These are phyloP conservation scores for Plotosus lineatus DNA, from an alignment of 2,113 vertebrate genomes.

Conservation along the genomic window DNA sequence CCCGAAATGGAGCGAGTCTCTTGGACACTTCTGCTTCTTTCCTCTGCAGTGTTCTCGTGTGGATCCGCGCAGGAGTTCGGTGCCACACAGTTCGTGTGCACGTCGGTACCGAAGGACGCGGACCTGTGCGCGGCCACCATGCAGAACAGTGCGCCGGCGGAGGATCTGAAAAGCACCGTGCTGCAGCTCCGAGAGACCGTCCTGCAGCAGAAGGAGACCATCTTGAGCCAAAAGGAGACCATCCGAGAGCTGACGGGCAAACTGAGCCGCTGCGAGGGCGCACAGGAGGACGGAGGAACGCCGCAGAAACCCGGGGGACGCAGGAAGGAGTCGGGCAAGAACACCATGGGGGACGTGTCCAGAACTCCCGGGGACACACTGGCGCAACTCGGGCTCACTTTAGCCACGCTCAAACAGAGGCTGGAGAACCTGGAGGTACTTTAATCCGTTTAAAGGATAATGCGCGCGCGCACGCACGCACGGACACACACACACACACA, in stretches of 20 bases:
- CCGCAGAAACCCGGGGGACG: conserved; percentile 26
- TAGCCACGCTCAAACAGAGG: conserved; percentile 91
- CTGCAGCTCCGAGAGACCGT: conserved; percentile 94
- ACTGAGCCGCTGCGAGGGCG: conserved; percentile 90
- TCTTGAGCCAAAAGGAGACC: conserved; percentile 92
- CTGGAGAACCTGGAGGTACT: conserved; percentile 94
- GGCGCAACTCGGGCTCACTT: conserved; percentile 91
- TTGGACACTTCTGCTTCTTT: conserved; percentile 77
- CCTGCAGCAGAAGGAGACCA: conserved; percentile 95
- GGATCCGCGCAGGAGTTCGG: conserved; percentile 80
- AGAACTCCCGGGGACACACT: conserved; percentile 90
- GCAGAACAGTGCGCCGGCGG: conserved; percentile 84
- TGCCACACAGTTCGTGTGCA: conserved; percentile 94
- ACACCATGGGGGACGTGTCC: conserved; percentile 93
- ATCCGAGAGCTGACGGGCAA: conserved; percentile 93
- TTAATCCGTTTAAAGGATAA: not conserved
- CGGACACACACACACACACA: conserved; percentile 5
- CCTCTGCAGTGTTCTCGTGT: conserved; percentile 55
- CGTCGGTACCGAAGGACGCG: conserved; percentile 94
- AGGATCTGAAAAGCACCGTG: conserved; percentile 88
- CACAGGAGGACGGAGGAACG: conserved; percentile 68
- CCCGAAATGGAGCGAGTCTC: conserved; percentile 63
- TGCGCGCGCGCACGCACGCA: not conserved
- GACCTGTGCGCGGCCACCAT: conserved; percentile 90
- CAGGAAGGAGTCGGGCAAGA: conserved; percentile 80